Evolutionary conservation across 2,113 vertebrate genomes (phyloP).

Genomic region (Silurus glanis): DNA sequence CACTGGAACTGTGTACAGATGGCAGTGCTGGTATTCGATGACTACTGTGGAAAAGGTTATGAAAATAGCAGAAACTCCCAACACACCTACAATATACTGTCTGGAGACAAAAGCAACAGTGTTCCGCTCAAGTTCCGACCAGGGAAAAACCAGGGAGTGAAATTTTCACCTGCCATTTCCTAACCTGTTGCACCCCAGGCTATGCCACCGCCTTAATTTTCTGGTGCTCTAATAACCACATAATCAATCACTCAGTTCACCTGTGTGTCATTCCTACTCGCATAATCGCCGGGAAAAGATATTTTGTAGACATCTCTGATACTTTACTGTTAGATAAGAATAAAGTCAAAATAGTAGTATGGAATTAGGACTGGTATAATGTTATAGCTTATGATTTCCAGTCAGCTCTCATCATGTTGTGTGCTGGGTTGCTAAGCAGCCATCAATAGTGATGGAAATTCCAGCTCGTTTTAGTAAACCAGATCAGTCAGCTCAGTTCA

Average conservation of each 20-base stretch:
- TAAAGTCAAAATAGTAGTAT: background rate
- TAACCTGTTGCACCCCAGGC: background rate
- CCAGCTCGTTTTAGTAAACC: background rate
- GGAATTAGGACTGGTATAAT: background rate
- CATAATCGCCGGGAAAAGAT: background rate
- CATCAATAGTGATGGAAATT: constrained; percentile 10
- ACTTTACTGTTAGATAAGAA: background rate
- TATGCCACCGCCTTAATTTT: background rate
- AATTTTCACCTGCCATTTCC: background rate
- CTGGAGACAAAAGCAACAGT: background rate
- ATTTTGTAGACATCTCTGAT: background rate
- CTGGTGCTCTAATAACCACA: background rate
- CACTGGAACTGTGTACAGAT: background rate
- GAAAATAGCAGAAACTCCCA: background rate
- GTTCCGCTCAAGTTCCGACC: background rate
- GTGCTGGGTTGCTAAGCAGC: constrained; percentile 11
- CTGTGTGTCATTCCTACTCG: background rate
- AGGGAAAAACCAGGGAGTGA: background rate
- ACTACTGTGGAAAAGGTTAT: background rate
- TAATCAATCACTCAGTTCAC: background rate
- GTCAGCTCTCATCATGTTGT: background rate
- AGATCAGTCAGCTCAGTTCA: constrained; percentile 4
- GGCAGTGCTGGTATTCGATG: background rate
- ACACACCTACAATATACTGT: background rate
- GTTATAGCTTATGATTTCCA: background rate